Evolutionary conservation across 2,888 invertebrate species (phyloP), one percentile per base, ranked within the genome.

Genomic region (Drosophila mulleri): DNA sequence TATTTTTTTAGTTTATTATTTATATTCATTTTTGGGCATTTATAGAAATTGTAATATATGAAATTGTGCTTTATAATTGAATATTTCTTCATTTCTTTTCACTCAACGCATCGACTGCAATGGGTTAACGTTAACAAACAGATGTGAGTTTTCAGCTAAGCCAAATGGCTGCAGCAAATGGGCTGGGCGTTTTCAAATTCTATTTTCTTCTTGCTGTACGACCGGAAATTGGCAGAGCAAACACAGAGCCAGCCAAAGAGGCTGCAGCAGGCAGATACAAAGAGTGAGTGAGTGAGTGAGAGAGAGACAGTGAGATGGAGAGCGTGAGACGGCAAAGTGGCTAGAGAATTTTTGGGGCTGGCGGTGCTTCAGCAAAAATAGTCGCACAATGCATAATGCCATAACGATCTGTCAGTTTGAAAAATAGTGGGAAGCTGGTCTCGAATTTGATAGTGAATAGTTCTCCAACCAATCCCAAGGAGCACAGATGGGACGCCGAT

Each of bases 371-470:
- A 45, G 47, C 35, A 45, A 52, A 62, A 68, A 71, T 63, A 67
- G 70, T 72, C 63, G 61, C 69, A 73, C 82, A 76, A 79, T 85
- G 81, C 79, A 83, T 81, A 81, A 83, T 82, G 72, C 81, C 83
- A 80, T 78, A 83, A 83, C 83, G 83, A 86, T 83, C 81, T 83
- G 83, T 83, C 83, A 83, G 86, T 81, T 83, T 86, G 83, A 83
- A 71, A 83, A 81, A 83, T 86, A 81, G 83, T 75, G 79, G 69
- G 60, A 63, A 81, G 57, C 75, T 63, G 75, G 53, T 61, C 69
- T 47, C 48, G 52, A 44, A 67, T 67, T 69, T 59, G 57, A 67
- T 70, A 75, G 73, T 76, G 83, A 81, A 79, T 71, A 77, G 72
- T 72, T 39, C 37, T 39, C 37, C 16, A 2, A 26, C 48, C 26